A percentile compares a stretch with the other conserved stretches of the same genome.
These are phyloP conservation scores for Ictalurus punctatus DNA, from an alignment of 2,113 vertebrate species.

Conservation along the genomic window DNA sequence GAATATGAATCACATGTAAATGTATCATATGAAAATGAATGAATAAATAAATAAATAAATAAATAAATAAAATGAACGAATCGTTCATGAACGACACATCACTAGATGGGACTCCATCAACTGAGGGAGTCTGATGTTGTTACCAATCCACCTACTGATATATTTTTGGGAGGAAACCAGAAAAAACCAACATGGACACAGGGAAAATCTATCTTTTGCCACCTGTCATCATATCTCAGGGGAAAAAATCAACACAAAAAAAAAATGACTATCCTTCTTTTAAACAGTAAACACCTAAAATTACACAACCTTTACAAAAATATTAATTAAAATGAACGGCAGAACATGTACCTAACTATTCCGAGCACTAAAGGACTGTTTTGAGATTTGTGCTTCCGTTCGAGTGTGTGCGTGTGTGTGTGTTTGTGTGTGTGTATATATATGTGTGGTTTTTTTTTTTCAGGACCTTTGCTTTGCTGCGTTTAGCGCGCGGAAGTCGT, in stretches of 20 bases:
- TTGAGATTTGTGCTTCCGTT: background rate
- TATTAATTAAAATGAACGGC: background rate
- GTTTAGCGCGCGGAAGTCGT: background rate
- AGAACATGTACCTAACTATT: background rate
- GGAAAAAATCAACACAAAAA: background rate
- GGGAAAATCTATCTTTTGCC: background rate
- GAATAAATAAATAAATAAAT: no score
- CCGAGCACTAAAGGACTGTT: background rate
- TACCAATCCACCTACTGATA: background rate
- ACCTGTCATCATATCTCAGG: background rate
- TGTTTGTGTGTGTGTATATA: background rate
- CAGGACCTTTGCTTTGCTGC: constrained; percentile 32
- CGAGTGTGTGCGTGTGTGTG: background rate
- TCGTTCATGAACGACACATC: no score
- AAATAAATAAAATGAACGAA: no score
- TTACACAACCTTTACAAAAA: background rate
- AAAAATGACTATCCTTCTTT: background rate
- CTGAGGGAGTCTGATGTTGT: background rate
- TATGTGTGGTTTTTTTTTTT: background rate
- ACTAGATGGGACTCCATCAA: no score
- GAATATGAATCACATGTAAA: no score
- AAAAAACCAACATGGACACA: background rate
- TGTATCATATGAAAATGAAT: no score
- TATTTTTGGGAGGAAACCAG: background rate
- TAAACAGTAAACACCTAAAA: background rate